These are phyloP conservation scores for Thysanoteuthis rhombus DNA, from an alignment of 2,888 invertebrate species.

Conservation along the genomic window DNA sequence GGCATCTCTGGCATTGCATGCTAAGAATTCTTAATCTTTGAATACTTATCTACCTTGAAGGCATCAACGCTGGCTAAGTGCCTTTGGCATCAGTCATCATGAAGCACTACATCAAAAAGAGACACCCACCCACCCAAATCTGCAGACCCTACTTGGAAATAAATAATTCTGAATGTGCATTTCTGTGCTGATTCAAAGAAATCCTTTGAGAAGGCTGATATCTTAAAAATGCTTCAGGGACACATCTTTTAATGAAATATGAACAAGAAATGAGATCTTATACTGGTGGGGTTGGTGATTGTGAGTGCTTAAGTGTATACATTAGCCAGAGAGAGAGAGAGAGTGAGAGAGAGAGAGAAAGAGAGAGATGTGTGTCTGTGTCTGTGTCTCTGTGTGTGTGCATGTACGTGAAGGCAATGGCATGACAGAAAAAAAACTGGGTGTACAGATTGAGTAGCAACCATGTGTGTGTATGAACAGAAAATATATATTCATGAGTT, in stretches of 20 bases:
- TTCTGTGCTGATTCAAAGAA: background rate
- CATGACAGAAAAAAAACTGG: background rate
- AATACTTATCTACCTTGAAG: slow-evolving; percentile 12
- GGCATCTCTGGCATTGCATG: background rate
- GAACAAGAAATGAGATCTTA: background rate
- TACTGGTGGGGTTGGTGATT: background rate
- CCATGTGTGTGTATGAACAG: background rate
- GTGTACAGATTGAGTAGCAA: background rate
- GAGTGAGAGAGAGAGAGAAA: too few relatives aligned
- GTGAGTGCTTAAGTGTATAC: background rate
- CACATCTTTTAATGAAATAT: background rate
- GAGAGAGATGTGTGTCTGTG: too few relatives aligned
- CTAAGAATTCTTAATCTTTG: background rate
- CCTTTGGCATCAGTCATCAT: background rate
- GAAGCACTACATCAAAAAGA: background rate
- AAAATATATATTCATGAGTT: too few relatives aligned
- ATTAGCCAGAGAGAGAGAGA: background rate
- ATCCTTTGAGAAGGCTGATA: background rate
- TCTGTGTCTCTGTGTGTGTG: background rate
- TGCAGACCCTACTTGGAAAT: background rate
- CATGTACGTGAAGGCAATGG: background rate
- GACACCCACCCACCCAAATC: background rate
- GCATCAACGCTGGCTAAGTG: background rate
- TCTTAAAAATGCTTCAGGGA: slow-evolving; percentile 12
- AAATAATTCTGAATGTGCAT: background rate